Evolutionary conservation across 2,113 vertebrate species (phyloP).

Genomic region (Scopus umbretta): DNA sequence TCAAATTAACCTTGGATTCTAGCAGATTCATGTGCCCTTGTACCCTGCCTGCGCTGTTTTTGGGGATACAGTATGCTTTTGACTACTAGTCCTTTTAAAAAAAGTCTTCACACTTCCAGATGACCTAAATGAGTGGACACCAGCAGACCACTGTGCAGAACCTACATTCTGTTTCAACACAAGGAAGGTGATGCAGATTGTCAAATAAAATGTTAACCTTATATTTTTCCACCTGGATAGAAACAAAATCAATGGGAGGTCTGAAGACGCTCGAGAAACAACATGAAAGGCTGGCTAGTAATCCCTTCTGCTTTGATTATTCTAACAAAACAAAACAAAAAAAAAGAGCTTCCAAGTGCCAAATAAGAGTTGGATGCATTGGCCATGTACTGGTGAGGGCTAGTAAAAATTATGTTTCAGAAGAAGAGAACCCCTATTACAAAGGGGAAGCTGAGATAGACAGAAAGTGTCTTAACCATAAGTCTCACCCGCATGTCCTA

Average conservation of each 20-base stretch:
- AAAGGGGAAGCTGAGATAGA: conserved; percentile 63
- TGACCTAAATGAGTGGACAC: not conserved
- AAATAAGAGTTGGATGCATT: not conserved
- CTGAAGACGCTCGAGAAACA: not conserved
- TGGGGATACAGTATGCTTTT: not conserved
- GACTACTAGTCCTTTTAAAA: not conserved
- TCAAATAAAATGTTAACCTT: not conserved
- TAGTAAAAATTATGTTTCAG: not conserved
- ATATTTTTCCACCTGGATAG: not conserved
- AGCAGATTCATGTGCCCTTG: not conserved
- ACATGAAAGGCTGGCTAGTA: not conserved
- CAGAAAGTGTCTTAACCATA: conserved; percentile 42
- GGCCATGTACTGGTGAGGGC: not conserved
- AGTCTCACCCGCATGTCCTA: not conserved
- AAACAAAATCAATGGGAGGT: not conserved
- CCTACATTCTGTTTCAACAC: not conserved
- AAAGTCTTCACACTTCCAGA: not conserved
- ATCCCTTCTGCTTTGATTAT: not conserved
- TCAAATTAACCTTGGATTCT: not conserved
- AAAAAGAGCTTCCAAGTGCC: not conserved
- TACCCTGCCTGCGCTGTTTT: too few species aligned
- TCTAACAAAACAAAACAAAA: not conserved
- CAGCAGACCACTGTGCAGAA: not conserved
- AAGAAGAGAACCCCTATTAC: not conserved
- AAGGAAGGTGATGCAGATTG: not conserved